phyloP scores from a whole-genome alignment of 2,797 vertebrate genomes.

The Parotocinclus haroldoi region DNA sequence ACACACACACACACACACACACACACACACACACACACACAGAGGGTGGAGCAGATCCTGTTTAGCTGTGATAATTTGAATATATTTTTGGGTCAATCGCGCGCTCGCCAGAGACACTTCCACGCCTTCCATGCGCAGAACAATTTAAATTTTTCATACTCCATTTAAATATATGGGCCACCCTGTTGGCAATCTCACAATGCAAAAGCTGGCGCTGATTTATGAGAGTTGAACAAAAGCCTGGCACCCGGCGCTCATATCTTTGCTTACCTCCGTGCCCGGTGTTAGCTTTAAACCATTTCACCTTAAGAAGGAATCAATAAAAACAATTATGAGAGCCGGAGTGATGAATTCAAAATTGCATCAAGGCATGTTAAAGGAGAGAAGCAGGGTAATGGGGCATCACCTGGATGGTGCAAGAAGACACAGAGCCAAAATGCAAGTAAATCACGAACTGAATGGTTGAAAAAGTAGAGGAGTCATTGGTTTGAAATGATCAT shows the following conservation, averaged over 20 bases:
- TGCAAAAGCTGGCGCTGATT: conserved; percentile 63
- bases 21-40: conserved; percentile 18
- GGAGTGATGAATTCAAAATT: conserved; percentile 13
- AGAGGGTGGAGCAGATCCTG: conserved; percentile 59
- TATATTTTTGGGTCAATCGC: conserved; percentile 77
- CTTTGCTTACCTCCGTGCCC: conserved; percentile 51
- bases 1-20: conserved; percentile 16
- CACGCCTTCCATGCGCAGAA: conserved; percentile 69
- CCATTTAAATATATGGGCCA: conserved; percentile 77
- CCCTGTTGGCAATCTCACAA: conserved; percentile 68
- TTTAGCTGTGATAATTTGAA: conserved; percentile 77
- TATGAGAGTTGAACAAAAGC: conserved; percentile 56
- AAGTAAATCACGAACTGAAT: too few relatives aligned
- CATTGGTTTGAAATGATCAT: too few relatives aligned
- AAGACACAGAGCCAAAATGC: too few relatives aligned
- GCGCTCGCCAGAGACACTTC: conserved; percentile 66
- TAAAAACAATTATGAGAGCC: conserved; percentile 77
- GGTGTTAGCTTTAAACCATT: conserved; percentile 68
- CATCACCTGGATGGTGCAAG: too few relatives aligned
- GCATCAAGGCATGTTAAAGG: too few relatives aligned
- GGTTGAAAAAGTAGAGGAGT: too few relatives aligned
- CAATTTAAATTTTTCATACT: conserved; percentile 79
- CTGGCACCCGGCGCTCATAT: conserved; percentile 53
- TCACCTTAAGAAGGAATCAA: conserved; percentile 77
- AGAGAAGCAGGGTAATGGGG: too few relatives aligned